phyloP scores from a whole-genome alignment of 2,797 vertebrate genomes.

The Enteromius unitaeniatus region DNA sequence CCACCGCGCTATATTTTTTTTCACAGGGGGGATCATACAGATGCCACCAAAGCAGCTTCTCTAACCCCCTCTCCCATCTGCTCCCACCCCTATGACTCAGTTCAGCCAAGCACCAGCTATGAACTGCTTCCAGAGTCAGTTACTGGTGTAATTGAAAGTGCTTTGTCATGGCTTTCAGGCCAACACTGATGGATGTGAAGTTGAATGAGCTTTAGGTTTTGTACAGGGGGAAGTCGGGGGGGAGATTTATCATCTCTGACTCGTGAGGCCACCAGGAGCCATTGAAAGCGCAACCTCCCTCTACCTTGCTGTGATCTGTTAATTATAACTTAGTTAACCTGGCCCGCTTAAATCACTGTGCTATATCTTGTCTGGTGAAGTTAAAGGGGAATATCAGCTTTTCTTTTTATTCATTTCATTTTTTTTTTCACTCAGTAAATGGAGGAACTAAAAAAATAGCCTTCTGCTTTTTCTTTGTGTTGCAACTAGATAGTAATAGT shows the following conservation, averaged over 20 bases:
- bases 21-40: constrained; percentile 75
- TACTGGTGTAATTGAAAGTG: constrained; percentile 87
- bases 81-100: constrained; percentile 60
- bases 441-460: not conserved
- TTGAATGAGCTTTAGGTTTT: constrained; percentile 93
- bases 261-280: constrained; percentile 84
- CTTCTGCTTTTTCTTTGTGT: not conserved
- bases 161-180: constrained; percentile 90
- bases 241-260: constrained; percentile 88
- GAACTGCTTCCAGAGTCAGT: constrained; percentile 86
- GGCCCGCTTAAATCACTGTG: constrained; percentile 72
- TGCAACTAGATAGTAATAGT: not conserved
- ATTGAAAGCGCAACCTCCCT: constrained; percentile 78
- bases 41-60: constrained; percentile 71
- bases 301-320: constrained; percentile 73
- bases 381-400: constrained; percentile 42
- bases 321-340: constrained; percentile 83
- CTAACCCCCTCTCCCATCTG: constrained; percentile 69
- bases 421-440: not conserved
- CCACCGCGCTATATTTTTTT: constrained; percentile 71
- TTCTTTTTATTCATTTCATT: not conserved
- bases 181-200: constrained; percentile 92
- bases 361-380: constrained; percentile 65
- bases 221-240: constrained; percentile 79
- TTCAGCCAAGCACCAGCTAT: constrained; percentile 75